Base-by-base conservation (phyloP, 2,888 invertebrate genomes). In the Eilema caniola region DNA sequence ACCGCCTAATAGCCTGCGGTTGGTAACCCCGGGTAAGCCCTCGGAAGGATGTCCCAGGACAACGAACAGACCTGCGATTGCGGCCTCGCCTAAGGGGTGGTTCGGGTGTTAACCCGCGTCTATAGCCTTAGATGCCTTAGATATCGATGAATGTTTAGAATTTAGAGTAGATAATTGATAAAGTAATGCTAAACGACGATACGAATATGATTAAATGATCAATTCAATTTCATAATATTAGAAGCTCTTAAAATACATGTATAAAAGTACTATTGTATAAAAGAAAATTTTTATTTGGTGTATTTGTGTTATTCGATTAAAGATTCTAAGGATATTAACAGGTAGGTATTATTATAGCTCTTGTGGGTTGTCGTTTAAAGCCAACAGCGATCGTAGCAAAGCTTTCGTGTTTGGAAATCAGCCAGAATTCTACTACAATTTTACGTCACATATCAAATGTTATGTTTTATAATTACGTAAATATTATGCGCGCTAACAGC, bases 391-490 rank as follows among this genome's bases (percentile, higher is more conserved):
- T 73, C 69, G 73, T 74, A 75, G 80, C 79, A 82, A 86, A 86
- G 82, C 81, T 83, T 86, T 86, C 53, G n/a, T 53, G 81, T 80
- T 86, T 88, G 90, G 88, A 85, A 68, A 68, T n/a, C 62, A 62
- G 86, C 90, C 88, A 87, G 77, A 78, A 80, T 70, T 59, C n/a
- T 59, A 71, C 72, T 73, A 68, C 80, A 82, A 80, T 75, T 76
- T 83, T 83, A 78, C 79, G 76, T 78, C 2, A 61, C 20, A 61
- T 20, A 61, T 28, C 31, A 33, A 28, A 61, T 31, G n/a, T 12
- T 23, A 25, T 59, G 12, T 59, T 59, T 3, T 12, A 11, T 57
- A 24, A 20, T 57, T 24, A 57, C 12, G 24, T 57, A 8, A 57
- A 57, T 57, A 57, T 12, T 57, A 57, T 28, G 28, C 28, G 28